Evolutionary conservation across 1,140 invertebrate genomes (phyloP).

Genomic region (Caenorhabditis inopinata): DNA sequence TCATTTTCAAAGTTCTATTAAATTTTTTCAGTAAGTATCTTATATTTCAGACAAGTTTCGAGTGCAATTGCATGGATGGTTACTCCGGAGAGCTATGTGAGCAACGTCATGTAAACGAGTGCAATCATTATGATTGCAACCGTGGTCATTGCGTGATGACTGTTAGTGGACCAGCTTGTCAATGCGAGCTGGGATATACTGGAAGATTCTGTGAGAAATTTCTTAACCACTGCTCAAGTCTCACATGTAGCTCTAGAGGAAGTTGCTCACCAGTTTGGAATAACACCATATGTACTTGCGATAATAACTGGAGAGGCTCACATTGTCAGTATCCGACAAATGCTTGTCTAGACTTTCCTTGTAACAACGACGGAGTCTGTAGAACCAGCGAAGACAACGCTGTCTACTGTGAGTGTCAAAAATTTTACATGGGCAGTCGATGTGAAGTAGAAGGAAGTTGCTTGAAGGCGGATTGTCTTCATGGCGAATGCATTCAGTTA

Average conservation of each 20-base stretch:
- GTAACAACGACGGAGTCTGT: slow-evolving; percentile 57
- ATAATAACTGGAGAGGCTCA: slow-evolving; percentile 51
- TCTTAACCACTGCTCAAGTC: slow-evolving; percentile 1
- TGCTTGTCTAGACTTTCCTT: slow-evolving; percentile 55
- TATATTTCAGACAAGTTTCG: slow-evolving; percentile 29
- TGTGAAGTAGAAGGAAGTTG: slow-evolving; percentile 60
- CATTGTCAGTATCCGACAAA: slow-evolving; percentile 51
- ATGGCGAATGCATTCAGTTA: slow-evolving; percentile 59
- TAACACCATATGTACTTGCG: slow-evolving; percentile 53
- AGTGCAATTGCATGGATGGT: slow-evolving; percentile 39
- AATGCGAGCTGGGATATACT: slow-evolving; percentile 36
- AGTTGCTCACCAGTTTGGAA: slow-evolving; percentile 46
- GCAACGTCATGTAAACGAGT: slow-evolving; percentile 6
- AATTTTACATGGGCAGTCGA: slow-evolving; percentile 49
- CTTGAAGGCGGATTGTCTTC: slow-evolving; percentile 52
- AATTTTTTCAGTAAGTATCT: slow-evolving; percentile 54
- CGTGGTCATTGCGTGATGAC: slow-evolving; percentile 9
- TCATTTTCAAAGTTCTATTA: no score
- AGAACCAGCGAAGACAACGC: neutral
- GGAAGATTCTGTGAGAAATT: slow-evolving; percentile 31
- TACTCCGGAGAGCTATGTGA: slow-evolving; percentile 11
- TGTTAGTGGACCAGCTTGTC: slow-evolving; percentile 30
- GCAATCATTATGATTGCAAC: slow-evolving; percentile 31
- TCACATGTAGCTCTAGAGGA: slow-evolving; percentile 52
- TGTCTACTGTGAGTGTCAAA: neutral